Evolutionary conservation across 2,113 vertebrate genomes (phyloP).

Genomic region (Ceratotherium simum): DNA sequence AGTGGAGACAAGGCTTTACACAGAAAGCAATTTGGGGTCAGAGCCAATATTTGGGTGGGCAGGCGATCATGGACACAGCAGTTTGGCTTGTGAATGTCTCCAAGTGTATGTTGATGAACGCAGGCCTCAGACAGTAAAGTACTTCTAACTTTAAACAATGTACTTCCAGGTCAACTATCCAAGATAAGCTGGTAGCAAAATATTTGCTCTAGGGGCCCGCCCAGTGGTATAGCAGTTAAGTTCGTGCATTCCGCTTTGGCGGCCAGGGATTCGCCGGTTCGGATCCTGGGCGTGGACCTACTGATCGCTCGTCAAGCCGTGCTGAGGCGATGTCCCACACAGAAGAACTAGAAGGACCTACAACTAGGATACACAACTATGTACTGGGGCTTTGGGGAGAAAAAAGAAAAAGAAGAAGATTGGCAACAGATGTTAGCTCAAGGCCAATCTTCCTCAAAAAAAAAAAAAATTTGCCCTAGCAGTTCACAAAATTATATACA

Average conservation of each 20-base stretch:
- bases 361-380: no score
- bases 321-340: no score
- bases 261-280: no score
- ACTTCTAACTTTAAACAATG: not conserved
- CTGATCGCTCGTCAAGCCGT: no score
- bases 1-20: not conserved
- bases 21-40: not conserved
- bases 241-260: no score
- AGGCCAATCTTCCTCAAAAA: no score
- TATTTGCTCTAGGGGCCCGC: not conserved
- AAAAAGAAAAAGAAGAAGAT: no score
- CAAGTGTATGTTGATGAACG: not conserved
- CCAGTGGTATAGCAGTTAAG: no score
- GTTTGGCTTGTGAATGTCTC: not conserved
- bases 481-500: not conserved
- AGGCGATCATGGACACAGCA: not conserved
- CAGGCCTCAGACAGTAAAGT: not conserved
- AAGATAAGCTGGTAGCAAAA: slow-evolving; percentile 27
- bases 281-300: no score
- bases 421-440: no score
- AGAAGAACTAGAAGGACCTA: no score
- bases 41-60: not conserved
- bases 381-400: no score
- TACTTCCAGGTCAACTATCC: not conserved
- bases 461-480: slow-evolving; percentile 9